phyloP scores from a whole-genome alignment of 1,140 invertebrate species.

The Diabrotica virgifera region DNA sequence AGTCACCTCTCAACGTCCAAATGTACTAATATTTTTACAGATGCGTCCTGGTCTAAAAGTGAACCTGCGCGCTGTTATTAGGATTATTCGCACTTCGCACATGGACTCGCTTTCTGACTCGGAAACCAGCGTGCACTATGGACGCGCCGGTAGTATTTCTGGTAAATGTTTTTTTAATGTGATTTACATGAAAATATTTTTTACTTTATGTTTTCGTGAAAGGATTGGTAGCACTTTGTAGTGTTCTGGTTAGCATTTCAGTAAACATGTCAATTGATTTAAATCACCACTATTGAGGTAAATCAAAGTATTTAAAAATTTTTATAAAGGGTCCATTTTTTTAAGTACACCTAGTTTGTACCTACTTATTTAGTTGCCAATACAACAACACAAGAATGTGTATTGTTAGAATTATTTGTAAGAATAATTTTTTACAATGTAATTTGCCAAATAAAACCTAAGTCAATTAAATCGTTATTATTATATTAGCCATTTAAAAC shows the following conservation, averaged over 20 bases:
- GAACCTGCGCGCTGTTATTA: too few relatives aligned
- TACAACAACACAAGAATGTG: slow-evolving; percentile 15
- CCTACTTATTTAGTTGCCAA: slow-evolving; percentile 21
- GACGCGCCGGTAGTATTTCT: not conserved
- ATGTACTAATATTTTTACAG: too few relatives aligned
- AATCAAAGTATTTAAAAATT: slow-evolving; percentile 22
- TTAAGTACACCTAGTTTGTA: slow-evolving; percentile 16
- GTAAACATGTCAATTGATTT: slow-evolving; percentile 10
- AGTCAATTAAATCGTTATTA: slow-evolving; percentile 30
- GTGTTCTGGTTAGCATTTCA: too few relatives aligned
- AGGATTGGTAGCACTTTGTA: not conserved
- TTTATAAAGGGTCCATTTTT: slow-evolving; percentile 32
- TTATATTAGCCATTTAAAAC: too few relatives aligned
- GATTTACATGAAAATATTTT: slow-evolving; percentile 14
- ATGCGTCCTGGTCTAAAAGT: too few relatives aligned
- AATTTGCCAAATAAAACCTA: slow-evolving; percentile 41
- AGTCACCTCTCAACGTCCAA: too few relatives aligned
- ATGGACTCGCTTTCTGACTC: too few relatives aligned
- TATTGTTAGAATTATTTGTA: slow-evolving; percentile 27
- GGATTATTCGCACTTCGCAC: too few relatives aligned
- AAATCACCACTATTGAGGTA: slow-evolving; percentile 19
- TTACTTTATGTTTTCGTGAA: slow-evolving; percentile 6
- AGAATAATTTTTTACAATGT: slow-evolving; percentile 34
- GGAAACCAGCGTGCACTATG: too few relatives aligned
- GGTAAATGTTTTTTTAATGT: slow-evolving; percentile 10